A percentile compares a stretch with the other conserved stretches of the same genome.
phyloP scores from a whole-genome alignment of 2,888 invertebrate genomes.

The Philonicus albiceps region DNA sequence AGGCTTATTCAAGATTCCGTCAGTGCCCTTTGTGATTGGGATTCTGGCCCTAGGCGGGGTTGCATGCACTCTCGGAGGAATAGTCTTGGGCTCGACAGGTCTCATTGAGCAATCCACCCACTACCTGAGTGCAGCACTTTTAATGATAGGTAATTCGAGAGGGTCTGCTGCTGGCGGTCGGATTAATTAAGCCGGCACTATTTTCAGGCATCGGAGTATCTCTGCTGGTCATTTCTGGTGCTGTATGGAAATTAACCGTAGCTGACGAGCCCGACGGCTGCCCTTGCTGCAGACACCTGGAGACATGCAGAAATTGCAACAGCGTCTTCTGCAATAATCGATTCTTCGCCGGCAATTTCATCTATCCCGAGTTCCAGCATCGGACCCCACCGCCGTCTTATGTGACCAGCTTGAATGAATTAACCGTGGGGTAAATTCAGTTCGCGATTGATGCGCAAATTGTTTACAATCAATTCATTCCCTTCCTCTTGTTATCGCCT shows the following conservation, averaged over 20 bases:
- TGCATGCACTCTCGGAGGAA: constrained; percentile 61
- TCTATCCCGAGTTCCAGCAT: constrained; percentile 96
- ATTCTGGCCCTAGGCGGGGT: constrained; percentile 61
- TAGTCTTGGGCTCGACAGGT: constrained; percentile 61
- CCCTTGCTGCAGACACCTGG: constrained; percentile 69
- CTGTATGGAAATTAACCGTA: constrained; percentile 90
- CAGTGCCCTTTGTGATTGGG: constrained; percentile 61
- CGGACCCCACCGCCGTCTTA: constrained; percentile 95
- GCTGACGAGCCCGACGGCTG: constrained; percentile 77
- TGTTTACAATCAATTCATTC: neutral
- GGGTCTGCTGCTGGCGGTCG: neutral
- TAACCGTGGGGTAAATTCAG: constrained; percentile 72
- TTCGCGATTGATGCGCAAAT: neutral
- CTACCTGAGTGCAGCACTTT: constrained; percentile 60
- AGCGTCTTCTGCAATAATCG: constrained; percentile 77
- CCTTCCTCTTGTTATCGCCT: neutral
- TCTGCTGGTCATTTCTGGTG: constrained; percentile 89
- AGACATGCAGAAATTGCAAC: constrained; percentile 65
- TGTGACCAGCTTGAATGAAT: constrained; percentile 95
- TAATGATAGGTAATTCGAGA: constrained; percentile 57
- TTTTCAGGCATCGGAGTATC: constrained; percentile 89
- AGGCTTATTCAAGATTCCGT: constrained; percentile 58
- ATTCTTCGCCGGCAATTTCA: constrained; percentile 88
- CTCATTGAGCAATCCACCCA: constrained; percentile 62
- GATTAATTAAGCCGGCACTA: neutral